These are phyloP conservation scores for Crotophaga sulcirostris DNA, from an alignment of 2,113 vertebrate genomes.

Conservation along the genomic window DNA sequence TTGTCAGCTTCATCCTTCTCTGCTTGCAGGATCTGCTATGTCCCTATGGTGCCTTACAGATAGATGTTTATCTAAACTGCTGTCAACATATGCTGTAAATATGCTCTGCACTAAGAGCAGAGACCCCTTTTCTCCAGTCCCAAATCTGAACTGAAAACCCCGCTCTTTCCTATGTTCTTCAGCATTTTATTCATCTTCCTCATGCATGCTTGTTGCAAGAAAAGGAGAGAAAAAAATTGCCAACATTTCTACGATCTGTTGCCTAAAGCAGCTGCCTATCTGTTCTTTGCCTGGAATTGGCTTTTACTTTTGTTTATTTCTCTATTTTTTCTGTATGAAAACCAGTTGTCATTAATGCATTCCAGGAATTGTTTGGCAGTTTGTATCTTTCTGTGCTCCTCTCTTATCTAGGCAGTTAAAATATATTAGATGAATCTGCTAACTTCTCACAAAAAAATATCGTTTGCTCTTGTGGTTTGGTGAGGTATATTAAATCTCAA, in stretches of 20 bases:
- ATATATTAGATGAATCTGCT: background rate
- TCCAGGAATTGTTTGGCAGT: background rate
- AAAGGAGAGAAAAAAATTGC: background rate
- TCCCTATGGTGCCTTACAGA: background rate
- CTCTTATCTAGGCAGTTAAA: background rate
- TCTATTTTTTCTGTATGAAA: constrained; percentile 14
- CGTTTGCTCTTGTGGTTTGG: background rate
- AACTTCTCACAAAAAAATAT: background rate
- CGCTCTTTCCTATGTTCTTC: background rate
- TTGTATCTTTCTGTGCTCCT: background rate
- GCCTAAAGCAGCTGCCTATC: background rate
- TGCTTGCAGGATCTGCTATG: background rate
- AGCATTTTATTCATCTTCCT: background rate
- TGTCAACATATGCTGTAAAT: background rate
- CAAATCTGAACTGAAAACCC: background rate
- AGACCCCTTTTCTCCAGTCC: background rate
- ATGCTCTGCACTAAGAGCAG: background rate
- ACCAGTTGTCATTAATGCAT: background rate
- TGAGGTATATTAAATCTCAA: background rate
- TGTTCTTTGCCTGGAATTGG: background rate
- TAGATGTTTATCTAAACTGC: background rate
- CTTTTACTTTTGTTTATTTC: background rate
- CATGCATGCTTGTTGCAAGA: background rate
- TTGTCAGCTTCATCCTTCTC: background rate
- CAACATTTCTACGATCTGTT: background rate